Base-by-base conservation (phyloP, 1,140 invertebrate species). In the Agrilus planipennis region DNA sequence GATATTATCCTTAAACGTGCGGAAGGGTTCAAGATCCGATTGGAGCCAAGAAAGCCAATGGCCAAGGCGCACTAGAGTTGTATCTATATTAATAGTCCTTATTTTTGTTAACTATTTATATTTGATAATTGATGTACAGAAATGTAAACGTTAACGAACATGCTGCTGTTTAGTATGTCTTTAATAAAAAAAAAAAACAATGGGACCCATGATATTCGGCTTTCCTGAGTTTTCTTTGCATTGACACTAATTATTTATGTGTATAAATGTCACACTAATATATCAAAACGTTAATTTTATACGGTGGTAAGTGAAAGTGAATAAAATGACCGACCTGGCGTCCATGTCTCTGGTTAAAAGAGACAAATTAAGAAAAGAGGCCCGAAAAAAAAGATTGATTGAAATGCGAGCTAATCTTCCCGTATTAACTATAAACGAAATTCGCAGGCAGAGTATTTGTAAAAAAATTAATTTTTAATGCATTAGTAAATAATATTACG, bases 1-100 rank as follows among this genome's bases (percentile, higher is more conserved):
- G 85, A 89, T 55, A 84, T 89, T 39, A 87, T 89, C 45, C 67
- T 89, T 27, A 86, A 88, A 64, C 76, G 84, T 25, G 72, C 73
- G 29, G 83, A 86, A 45, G 83, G 83, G 2, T 86, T 86, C 63
- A 73, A 72, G 46, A 64, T 86, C 11, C 71, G 67, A 44, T 65
- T 86, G 6, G 75, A 79, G 55, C 75, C 80, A 1, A 76, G 81
- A 44, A 71, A 71, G 17, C 46, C 52, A 22, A 51, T 62, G 2
- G 44, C 49, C 14, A 54, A 49, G 25, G 49, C 54, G 5, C 45
- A 28, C 36, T 20, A 20, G 16, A 21, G 14, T 10, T 4, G 20
- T 36, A 36, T 18, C 4, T 18, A 14, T 15, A 18, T 4, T 29
- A 7, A 31, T 21, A 14, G 4, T 27, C 17, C 15, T 14, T 9